phyloP scores from a whole-genome alignment of 2,797 vertebrate species.

The Arnoldichthys spilopterus region DNA sequence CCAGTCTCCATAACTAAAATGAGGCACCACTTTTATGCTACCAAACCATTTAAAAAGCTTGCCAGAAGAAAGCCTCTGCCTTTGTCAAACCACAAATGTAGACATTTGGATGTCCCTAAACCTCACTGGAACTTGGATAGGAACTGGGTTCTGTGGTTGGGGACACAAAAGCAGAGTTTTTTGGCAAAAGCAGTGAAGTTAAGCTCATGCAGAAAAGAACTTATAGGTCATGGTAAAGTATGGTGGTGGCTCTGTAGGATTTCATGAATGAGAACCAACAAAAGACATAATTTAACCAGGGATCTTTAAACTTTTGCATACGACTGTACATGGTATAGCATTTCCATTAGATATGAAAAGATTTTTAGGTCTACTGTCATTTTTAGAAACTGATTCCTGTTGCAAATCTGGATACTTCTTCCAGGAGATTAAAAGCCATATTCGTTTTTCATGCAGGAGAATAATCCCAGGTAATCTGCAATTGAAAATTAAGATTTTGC shows the following conservation, averaged over 20 bases:
- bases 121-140: background rate
- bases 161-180: background rate
- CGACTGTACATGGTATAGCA: too few relatives aligned
- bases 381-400: too few relatives aligned
- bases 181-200: background rate
- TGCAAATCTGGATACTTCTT: too few relatives aligned
- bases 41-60: background rate
- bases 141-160: background rate
- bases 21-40: background rate
- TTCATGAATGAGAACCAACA: background rate
- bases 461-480: too few relatives aligned
- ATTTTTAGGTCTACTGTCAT: too few relatives aligned
- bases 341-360: too few relatives aligned
- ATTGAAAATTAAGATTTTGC: too few relatives aligned
- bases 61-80: background rate
- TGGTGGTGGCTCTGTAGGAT: background rate
- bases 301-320: too few relatives aligned
- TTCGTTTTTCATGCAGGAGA: too few relatives aligned
- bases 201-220: background rate
- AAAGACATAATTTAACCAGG: too few relatives aligned
- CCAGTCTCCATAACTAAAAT: conserved; percentile 12
- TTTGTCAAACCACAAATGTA: background rate
- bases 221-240: background rate
- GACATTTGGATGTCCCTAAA: background rate
- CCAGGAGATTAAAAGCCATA: too few relatives aligned